Evolutionary conservation across 2,113 vertebrate species (phyloP), one percentile per base, ranked within the genome.

Genomic region (Stegastes partitus): DNA sequence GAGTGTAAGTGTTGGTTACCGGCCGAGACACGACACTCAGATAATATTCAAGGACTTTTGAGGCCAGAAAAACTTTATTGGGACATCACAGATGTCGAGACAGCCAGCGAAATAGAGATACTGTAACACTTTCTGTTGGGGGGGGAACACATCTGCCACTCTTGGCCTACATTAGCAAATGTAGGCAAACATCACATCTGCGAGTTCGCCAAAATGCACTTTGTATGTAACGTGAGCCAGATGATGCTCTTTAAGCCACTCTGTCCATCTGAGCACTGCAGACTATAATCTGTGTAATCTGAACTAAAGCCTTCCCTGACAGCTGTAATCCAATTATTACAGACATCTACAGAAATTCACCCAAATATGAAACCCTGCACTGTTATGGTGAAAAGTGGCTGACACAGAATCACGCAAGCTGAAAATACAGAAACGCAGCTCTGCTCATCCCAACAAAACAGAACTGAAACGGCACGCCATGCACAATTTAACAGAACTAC

Each of bases 271-370:
- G 77, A 88, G 84, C 58, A 49, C 73, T 47, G 85, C 72, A 63
- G 51, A 83, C 84, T 71, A 61, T 86, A 90, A 92, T 92, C 89
- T 86, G 69, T 81, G 72, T 93, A 92, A 94, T 92, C 93, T 92
- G 83, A 92, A 92, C 74, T 87, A 86, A 92, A 93, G 78, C 88
- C 78, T 68, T 77, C 68, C 61, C 76, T 71, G 84, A 80, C 84
- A 84, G 82, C 63, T 63, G n/a, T 90, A 93, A 93, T 91, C 91
- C 91, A 92, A 90, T 93, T 91, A 92, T 68, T 71, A 77, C 67
- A 81, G 66, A 75, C 68, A 79, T 69, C 69, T 26, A 70, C 67
- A 76, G 82, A 72, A 69, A 82, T 69, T 84, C 57, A 61, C 67
- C 65, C 64, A 65, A 77, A 82, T 59, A 70, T 18, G 25, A 31